Base-by-base conservation (phyloP, 1,140 invertebrate species). In the Drosophila ambigua region DNA sequence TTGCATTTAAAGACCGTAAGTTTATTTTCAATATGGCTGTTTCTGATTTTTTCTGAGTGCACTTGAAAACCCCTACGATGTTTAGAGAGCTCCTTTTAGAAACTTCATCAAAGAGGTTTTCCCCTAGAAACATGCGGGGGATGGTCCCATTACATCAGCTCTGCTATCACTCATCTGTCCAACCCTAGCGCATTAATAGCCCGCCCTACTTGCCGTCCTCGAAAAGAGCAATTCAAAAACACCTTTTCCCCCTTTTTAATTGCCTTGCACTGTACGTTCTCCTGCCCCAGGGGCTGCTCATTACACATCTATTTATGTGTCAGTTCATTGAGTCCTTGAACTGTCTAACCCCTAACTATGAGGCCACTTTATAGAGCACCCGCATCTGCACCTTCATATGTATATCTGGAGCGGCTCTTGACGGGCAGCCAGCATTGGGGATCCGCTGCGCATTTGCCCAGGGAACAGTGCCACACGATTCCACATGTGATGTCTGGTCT, bases 401-500 rank as follows among this genome's bases (percentile, higher is more conserved):
- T 57, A 46, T 49, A 57, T 51, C 44, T 55, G 71, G 43, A 20
- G 45, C 43, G 44, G 43, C 55, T 66, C 31, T 31, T 44, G 20
- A 62, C 8, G 39, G 49, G 41, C 24, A 41, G 13, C 41, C 50
- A 24, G 44, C 31, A 11, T 11, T 11, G 31, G 31, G 9, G 9
- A 35, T 31, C 31, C 51, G 59, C 16, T 81, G 71, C 66, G 65
- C 77, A 81, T 85, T 87, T 87, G 82, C 76, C 79, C 69, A 87
- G 78, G 79, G 82, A 87, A 79, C 78, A 81, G 82, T 82, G 74
- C 49, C 67, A 77, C 53, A 68, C 53, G 78, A 77, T 77, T 72
- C 61, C 72, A 68, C 65, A 81, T 79, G 55, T 79, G 76, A 78
- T 46, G 73, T 55, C 50, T 44, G 45, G 71, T 45, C 72, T 55